Conservation (phyloP, 2,113 vertebrate species). For the Hemiprocne comata region DNA sequence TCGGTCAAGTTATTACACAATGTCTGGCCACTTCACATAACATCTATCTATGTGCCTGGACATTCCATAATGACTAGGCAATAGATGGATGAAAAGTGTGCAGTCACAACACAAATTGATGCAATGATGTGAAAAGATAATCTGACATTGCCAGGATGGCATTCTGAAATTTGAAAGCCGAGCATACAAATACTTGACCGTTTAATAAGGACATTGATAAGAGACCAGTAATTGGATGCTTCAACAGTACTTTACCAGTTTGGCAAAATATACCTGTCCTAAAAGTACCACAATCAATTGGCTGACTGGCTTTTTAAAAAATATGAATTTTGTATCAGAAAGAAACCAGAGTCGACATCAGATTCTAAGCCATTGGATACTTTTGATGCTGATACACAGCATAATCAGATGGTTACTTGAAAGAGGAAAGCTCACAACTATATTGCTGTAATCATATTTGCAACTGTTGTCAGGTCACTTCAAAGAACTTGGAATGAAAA, state of each 20-base stretch:
- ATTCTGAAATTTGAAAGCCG: background rate
- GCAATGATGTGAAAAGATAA: constrained; percentile 54
- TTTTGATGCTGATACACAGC: background rate
- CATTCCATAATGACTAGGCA: constrained; percentile 32
- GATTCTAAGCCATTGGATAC: background rate
- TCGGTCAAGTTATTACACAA: constrained; percentile 36
- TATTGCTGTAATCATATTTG: background rate
- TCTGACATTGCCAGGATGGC: background rate
- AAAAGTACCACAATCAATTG: background rate
- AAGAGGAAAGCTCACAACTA: background rate
- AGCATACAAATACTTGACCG: background rate
- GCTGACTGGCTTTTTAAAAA: background rate
- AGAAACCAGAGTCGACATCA: background rate
- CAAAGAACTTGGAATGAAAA: background rate
- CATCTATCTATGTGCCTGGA: constrained; percentile 55
- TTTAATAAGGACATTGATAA: background rate
- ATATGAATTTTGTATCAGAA: background rate
- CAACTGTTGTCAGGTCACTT: background rate
- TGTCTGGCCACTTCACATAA: constrained; percentile 28
- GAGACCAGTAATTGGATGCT: background rate
- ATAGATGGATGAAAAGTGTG: constrained; percentile 28
- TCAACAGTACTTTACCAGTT: background rate
- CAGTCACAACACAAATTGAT: constrained; percentile 46
- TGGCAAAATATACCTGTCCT: background rate
- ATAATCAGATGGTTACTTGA: background rate